Evolutionary conservation across 1,140 invertebrate species (phyloP).

Genomic region (Drosophila ambigua): DNA sequence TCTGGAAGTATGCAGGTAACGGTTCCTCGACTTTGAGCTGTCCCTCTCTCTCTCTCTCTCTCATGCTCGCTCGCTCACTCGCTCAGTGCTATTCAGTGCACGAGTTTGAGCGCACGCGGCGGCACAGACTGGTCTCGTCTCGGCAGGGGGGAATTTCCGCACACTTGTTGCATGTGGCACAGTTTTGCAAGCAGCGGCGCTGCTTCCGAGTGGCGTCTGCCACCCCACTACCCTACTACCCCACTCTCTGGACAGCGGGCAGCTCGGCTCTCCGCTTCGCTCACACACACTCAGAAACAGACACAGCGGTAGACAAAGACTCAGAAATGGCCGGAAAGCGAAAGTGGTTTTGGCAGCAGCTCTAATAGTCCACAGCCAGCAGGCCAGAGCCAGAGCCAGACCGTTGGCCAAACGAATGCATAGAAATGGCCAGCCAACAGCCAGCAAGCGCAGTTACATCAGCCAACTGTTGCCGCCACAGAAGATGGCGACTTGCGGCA

Average conservation of each 20-base stretch:
- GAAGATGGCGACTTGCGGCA: slow-evolving; percentile 69
- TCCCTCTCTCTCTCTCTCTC: slow-evolving; percentile 22
- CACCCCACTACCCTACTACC: slow-evolving; percentile 9
- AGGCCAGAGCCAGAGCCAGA: slow-evolving; percentile 58
- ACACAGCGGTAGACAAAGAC: slow-evolving; percentile 18
- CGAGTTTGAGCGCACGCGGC: no score
- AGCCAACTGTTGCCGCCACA: slow-evolving; percentile 59
- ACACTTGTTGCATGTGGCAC: slow-evolving; percentile 61
- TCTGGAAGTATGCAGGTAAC: slow-evolving; percentile 68
- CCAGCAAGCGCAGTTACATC: slow-evolving; percentile 60
- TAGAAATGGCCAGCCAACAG: slow-evolving; percentile 54
- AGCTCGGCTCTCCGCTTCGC: neutral
- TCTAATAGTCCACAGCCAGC: slow-evolving; percentile 50
- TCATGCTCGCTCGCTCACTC: slow-evolving; percentile 5
- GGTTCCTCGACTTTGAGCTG: slow-evolving; percentile 54
- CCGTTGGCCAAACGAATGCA: slow-evolving; percentile 23
- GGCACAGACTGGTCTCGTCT: slow-evolving; percentile 16
- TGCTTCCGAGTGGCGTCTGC: slow-evolving; percentile 24
- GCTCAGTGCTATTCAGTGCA: neutral
- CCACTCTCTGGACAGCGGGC: neutral
- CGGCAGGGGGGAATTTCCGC: slow-evolving; percentile 28
- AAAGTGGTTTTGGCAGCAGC: slow-evolving; percentile 71
- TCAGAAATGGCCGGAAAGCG: slow-evolving; percentile 55
- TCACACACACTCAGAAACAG: neutral
- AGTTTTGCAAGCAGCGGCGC: slow-evolving; percentile 38